phyloP scores from a whole-genome alignment of 2,888 invertebrate species.

The Cantharis lateralis region DNA sequence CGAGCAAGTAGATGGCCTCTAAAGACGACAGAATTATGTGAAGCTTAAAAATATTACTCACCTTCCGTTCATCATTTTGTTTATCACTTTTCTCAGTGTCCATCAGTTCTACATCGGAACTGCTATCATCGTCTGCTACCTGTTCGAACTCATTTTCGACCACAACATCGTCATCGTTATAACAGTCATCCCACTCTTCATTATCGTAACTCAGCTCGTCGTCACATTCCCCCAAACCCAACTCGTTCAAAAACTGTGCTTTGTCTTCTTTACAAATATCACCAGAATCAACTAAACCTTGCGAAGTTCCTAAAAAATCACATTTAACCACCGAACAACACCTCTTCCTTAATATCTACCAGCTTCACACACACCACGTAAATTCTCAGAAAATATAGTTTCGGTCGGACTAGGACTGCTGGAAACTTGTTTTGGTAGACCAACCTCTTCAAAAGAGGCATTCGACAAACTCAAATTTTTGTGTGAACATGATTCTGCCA shows the following conservation, averaged over 20 bases:
- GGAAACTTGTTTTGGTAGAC: conserved; percentile 53
- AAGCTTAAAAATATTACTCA: background rate
- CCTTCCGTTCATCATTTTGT: background rate
- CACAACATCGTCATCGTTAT: conserved; percentile 29
- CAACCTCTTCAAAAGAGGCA: conserved; percentile 44
- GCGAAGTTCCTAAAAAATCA: conserved; percentile 46
- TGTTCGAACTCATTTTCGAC: conserved; percentile 31
- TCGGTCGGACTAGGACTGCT: conserved; percentile 55
- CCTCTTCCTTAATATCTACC: background rate
- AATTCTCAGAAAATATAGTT: conserved; percentile 51
- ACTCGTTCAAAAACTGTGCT: conserved; percentile 48
- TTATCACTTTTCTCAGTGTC: background rate
- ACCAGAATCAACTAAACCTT: conserved; percentile 36
- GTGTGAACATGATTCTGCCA: conserved; percentile 56
- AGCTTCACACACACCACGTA: conserved; percentile 47
- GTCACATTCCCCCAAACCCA: conserved; percentile 50
- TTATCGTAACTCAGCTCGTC: conserved; percentile 39
- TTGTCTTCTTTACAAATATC: conserved; percentile 43
- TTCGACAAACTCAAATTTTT: conserved; percentile 43
- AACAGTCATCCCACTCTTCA: conserved; percentile 46
- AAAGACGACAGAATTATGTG: background rate
- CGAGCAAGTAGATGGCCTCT: background rate
- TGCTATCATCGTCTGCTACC: conserved; percentile 34
- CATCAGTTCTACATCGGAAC: conserved; percentile 4
- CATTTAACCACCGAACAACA: background rate